Percentiles rank a stretch among this genome's conserved stretches.
These are phyloP conservation scores for Capromys pilorides DNA, from an alignment of 2,797 vertebrate genomes.

Conservation along the genomic window DNA sequence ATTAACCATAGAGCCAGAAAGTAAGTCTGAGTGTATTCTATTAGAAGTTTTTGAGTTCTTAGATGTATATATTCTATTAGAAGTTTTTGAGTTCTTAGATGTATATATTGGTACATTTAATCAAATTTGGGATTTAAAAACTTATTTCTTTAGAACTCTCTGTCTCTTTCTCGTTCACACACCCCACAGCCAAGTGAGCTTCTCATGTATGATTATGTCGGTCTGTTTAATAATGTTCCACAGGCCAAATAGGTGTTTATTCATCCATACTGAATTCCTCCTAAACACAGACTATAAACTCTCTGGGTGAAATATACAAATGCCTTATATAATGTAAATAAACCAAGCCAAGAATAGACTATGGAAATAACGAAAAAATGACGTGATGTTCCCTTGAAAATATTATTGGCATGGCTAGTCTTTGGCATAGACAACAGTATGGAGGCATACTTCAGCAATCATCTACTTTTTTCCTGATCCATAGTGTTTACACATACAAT, in stretches of 20 bases:
- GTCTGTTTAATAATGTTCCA: neutral
- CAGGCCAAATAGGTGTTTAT: neutral
- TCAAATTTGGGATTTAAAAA: neutral
- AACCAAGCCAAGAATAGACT: conserved; percentile 1
- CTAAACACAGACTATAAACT: conserved; percentile 1
- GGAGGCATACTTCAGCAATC: neutral
- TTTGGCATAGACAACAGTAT: conserved; percentile 10
- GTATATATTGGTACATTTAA: neutral
- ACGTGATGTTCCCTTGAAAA: neutral
- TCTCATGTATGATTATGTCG: conserved; percentile 15
- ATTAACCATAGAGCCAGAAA: neutral
- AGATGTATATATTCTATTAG: neutral
- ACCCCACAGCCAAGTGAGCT: neutral
- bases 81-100: neutral
- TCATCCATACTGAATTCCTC: neutral
- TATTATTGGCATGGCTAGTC: conserved; percentile 20
- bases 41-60: conserved; percentile 5
- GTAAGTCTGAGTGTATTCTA: neutral
- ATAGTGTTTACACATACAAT: neutral
- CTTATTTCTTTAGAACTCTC: conserved; percentile 2
- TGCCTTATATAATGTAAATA: conserved; percentile 19
- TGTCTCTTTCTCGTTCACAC: neutral
- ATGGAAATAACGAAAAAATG: conserved; percentile 30
- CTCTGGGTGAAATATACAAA: neutral
- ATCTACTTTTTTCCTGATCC: neutral